Conservation (phyloP, 2,888 invertebrate genomes). For the Lumbricus terrestris region DNA sequence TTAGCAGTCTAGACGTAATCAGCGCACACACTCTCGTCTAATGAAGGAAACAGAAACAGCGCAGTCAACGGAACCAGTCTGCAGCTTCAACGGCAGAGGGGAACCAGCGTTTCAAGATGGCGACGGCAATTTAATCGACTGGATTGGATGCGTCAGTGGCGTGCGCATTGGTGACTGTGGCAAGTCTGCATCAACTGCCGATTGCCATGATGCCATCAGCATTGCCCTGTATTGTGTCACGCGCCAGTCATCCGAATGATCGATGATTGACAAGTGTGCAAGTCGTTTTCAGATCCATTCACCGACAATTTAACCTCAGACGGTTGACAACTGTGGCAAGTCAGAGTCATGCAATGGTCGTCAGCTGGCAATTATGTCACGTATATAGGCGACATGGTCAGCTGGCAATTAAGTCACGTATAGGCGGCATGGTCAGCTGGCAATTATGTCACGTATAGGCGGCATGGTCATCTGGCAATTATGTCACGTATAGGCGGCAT, state of each 20-base stretch:
- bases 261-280: not conserved
- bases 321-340: not conserved
- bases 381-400: too few species aligned
- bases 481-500: too few species aligned
- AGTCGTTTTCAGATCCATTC: not conserved
- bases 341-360: not conserved
- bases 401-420: too few species aligned
- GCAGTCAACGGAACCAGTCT: not conserved
- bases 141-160: not conserved
- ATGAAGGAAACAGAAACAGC: not conserved
- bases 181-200: too few species aligned
- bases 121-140: not conserved
- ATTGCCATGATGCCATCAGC: too few species aligned
- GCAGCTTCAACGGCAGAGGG: not conserved
- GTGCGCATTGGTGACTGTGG: not conserved
- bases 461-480: too few species aligned
- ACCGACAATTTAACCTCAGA: not conserved
- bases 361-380: too few species aligned
- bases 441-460: too few species aligned
- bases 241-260: not conserved
- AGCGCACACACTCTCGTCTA: not conserved
- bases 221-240: not conserved
- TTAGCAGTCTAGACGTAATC: not conserved
- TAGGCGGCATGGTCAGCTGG: too few species aligned
- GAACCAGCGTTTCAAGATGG: not conserved